phyloP scores from a whole-genome alignment of 2,113 vertebrate species.

The Prinia subflava region DNA sequence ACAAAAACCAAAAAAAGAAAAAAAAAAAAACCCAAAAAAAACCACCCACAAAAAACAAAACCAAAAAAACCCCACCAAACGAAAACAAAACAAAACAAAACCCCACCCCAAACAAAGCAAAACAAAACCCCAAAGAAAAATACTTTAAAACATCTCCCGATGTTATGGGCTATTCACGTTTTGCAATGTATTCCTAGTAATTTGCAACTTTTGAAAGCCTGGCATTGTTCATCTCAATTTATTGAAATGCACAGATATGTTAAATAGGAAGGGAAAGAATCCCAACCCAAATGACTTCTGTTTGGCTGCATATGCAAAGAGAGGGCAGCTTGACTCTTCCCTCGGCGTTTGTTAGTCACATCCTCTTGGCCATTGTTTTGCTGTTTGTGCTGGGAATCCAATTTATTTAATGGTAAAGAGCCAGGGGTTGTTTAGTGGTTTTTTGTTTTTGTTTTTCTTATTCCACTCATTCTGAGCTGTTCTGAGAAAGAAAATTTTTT shows the following conservation, averaged over 20 bases:
- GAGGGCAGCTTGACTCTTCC: conserved; percentile 60
- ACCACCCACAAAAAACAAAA: too few relatives aligned
- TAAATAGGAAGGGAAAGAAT: neutral
- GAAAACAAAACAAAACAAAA: too few relatives aligned
- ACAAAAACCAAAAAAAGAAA: too few relatives aligned
- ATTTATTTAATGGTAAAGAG: conserved; percentile 54
- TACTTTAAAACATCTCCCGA: neutral
- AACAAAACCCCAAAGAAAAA: neutral
- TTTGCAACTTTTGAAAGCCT: conserved; percentile 52
- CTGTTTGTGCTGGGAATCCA: conserved; percentile 62
- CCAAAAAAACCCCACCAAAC: neutral
- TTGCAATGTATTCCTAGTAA: conserved; percentile 30
- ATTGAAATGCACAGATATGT: conserved; percentile 66
- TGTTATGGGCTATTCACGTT: neutral
- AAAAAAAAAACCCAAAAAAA: neutral
- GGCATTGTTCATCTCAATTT: conserved; percentile 52
- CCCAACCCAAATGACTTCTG: conserved; percentile 14
- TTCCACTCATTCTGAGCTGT: neutral
- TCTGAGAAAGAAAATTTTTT: neutral
- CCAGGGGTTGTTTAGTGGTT: neutral
- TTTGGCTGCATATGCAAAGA: conserved; percentile 70
- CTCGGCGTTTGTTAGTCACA: conserved; percentile 58
- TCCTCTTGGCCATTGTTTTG: conserved; percentile 70
- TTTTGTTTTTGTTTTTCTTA: neutral
- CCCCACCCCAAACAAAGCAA: neutral